These are phyloP conservation scores for Hydroisotoma schaefferi DNA, from an alignment of 2,888 invertebrate species.

Conservation along the genomic window DNA sequence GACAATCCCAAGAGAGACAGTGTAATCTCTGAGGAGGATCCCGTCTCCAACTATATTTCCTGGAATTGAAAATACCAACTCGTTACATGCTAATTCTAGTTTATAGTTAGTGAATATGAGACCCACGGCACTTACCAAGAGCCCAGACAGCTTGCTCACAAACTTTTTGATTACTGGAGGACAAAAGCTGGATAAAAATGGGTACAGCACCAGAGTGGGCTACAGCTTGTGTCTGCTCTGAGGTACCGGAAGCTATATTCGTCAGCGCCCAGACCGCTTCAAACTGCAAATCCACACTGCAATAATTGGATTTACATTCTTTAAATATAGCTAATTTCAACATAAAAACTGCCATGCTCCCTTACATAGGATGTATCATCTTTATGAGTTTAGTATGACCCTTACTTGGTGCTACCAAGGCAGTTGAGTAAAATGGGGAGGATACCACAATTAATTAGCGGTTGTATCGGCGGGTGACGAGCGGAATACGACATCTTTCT, in stretches of 20 bases:
- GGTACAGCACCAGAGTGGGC: slow-evolving; percentile 81
- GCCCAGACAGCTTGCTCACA: slow-evolving; percentile 96
- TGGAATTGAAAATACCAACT: too few relatives aligned
- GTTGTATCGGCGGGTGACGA: slow-evolving; percentile 84
- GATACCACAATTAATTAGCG: slow-evolving; percentile 77
- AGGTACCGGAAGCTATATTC: slow-evolving; percentile 92
- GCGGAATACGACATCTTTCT: slow-evolving; percentile 84
- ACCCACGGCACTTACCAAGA: too few relatives aligned
- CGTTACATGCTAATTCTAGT: not conserved
- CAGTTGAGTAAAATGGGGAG: slow-evolving; percentile 61
- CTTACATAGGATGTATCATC: too few relatives aligned
- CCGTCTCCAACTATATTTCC: slow-evolving; percentile 91
- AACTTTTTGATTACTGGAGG: slow-evolving; percentile 65
- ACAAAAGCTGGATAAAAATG: slow-evolving; percentile 69
- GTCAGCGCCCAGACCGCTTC: slow-evolving; percentile 98
- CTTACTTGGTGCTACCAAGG: slow-evolving; percentile 40
- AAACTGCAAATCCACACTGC: slow-evolving; percentile 75
- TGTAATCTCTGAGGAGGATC: slow-evolving; percentile 74
- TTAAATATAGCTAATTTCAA: too few relatives aligned
- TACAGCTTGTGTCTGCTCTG: slow-evolving; percentile 84
- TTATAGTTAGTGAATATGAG: not conserved
- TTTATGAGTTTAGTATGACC: too few relatives aligned
- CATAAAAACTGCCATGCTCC: too few relatives aligned
- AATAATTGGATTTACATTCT: slow-evolving; percentile 1
- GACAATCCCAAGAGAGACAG: slow-evolving; percentile 69